Percentiles rank a stretch among this genome's conserved stretches.
These are phyloP conservation scores for Himantopus leucocephalus DNA, from an alignment of 2,113 vertebrate genomes.

Conservation along the genomic window DNA sequence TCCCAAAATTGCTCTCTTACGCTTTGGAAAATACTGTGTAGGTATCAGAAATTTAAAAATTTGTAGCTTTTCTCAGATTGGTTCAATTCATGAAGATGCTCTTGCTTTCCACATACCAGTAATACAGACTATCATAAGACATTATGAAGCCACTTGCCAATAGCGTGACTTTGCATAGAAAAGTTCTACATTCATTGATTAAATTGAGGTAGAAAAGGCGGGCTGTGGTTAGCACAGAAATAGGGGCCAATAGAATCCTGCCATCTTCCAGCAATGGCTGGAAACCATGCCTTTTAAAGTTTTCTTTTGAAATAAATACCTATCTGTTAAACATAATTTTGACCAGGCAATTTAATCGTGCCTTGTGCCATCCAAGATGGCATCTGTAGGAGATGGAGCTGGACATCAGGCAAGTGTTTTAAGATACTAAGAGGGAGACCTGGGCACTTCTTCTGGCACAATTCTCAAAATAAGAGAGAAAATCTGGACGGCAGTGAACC, in stretches of 20 bases:
- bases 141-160: background rate
- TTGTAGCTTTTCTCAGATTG: background rate
- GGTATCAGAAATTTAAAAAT: background rate
- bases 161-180: background rate
- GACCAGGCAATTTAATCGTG: background rate
- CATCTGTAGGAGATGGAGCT: background rate
- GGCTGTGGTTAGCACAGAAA: background rate
- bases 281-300: background rate
- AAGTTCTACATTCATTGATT: background rate
- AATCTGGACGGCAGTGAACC: background rate
- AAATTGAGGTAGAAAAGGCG: background rate
- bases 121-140: background rate
- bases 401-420: background rate
- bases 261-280: background rate
- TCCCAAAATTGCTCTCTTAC: background rate
- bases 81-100: background rate
- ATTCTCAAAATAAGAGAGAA: background rate
- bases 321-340: background rate
- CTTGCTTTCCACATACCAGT: background rate
- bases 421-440: background rate
- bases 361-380: background rate
- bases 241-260: background rate
- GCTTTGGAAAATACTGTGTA: background rate
- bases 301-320: background rate
- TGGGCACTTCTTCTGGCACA: background rate